Evolutionary conservation across 2,888 invertebrate genomes (phyloP).

Genomic region (Orchestes rusci): DNA sequence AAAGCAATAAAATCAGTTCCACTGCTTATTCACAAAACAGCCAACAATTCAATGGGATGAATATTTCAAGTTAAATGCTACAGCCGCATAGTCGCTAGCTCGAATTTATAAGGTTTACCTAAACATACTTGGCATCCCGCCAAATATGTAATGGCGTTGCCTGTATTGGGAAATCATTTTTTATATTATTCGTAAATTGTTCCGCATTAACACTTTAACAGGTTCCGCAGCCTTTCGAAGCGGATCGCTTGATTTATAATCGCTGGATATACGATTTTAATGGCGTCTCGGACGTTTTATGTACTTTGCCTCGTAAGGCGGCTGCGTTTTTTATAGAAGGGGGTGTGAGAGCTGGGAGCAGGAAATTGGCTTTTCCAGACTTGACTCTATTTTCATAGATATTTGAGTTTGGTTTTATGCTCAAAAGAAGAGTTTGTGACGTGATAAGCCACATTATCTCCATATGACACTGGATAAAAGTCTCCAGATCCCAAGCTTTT

Average conservation of each 20-base stretch:
- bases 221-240: background rate
- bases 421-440: too few relatives aligned
- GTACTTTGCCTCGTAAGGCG: too few relatives aligned
- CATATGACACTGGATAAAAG: too few relatives aligned
- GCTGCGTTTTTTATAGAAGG: too few relatives aligned
- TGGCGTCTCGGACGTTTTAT: too few relatives aligned
- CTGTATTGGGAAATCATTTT: slow-evolving; percentile 21
- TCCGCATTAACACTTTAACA: slow-evolving; percentile 18
- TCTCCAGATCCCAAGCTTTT: too few relatives aligned
- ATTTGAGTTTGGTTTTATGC: too few relatives aligned
- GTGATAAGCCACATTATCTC: too few relatives aligned
- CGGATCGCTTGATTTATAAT: background rate
- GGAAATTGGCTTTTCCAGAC: too few relatives aligned
- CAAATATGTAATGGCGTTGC: slow-evolving; percentile 16
- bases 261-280: too few relatives aligned
- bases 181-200: slow-evolving; percentile 13
- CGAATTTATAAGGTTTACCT: slow-evolving; percentile 19
- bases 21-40: background rate
- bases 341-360: too few relatives aligned
- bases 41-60: slow-evolving; percentile 1
- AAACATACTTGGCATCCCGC: slow-evolving; percentile 11
- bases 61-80: slow-evolving; percentile 14
- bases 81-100: slow-evolving; percentile 15
- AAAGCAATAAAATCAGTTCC: slow-evolving; percentile 1
- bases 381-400: too few relatives aligned